These are phyloP conservation scores for Elaeidobius kamerunicus DNA, from an alignment of 2,888 invertebrate genomes.

Conservation along the genomic window DNA sequence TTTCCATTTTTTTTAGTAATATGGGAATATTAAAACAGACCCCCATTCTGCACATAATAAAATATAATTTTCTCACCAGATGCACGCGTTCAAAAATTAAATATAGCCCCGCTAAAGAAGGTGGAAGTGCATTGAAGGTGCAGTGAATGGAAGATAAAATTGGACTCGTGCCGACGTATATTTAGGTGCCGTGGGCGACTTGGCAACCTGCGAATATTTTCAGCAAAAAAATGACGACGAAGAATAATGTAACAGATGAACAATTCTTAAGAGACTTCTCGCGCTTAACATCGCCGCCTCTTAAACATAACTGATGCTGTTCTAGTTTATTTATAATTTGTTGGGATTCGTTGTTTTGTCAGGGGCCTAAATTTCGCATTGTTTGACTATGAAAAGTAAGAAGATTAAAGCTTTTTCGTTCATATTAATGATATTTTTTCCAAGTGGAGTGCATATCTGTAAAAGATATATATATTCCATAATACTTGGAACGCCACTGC, in stretches of 20 bases:
- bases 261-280: constrained; percentile 41
- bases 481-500: too few relatives aligned
- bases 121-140: constrained; percentile 36
- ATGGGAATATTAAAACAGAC: background rate
- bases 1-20: too few relatives aligned
- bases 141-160: constrained; percentile 54
- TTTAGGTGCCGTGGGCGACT: constrained; percentile 52
- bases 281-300: constrained; percentile 23
- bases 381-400: too few relatives aligned
- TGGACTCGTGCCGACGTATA: constrained; percentile 52
- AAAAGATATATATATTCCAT: too few relatives aligned
- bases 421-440: too few relatives aligned
- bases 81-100: constrained; percentile 19
- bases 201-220: constrained; percentile 51
- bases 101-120: constrained; percentile 26
- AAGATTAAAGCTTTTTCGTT: too few relatives aligned
- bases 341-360: constrained; percentile 24
- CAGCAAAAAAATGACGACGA: constrained; percentile 41
- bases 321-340: constrained; percentile 26
- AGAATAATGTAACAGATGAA: constrained; percentile 49
- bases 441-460: too few relatives aligned
- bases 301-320: constrained; percentile 17
- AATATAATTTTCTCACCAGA: constrained; percentile 19
- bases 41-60: background rate
- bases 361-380: too few relatives aligned